Base-by-base conservation (phyloP, 2,113 vertebrate genomes). In the Bettongia penicillata region DNA sequence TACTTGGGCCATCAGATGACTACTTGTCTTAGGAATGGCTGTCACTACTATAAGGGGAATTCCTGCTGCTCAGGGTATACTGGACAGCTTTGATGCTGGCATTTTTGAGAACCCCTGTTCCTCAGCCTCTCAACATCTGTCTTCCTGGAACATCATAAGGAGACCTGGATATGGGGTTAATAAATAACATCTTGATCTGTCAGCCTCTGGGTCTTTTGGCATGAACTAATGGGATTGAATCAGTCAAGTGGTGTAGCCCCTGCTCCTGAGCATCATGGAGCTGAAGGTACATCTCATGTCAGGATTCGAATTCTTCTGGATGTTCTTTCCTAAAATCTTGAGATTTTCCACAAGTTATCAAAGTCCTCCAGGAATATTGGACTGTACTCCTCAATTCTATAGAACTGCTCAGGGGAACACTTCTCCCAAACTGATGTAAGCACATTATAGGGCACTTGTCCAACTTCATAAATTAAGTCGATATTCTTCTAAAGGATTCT, bases 201-300 rank as follows among this genome's bases (percentile, higher is more conserved):
- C 99, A 98, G n/a, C 98, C 99, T 99, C 99, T 99, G 95, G 99
- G 99, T 84, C 99, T 99, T 98, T 99, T 99, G 98, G 99, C 99
- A 37, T 99, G 99, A 47, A 99, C 99, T 0, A 99, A 99, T 93
- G 98, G 99, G 43, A 99, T 99, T 98, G 99, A 99, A 89, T 99
- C 98, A 0, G 99, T 99, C 31, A 99, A 98, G 99, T 99, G 98
- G 90, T 98, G 98, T 61, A 99, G 98, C 1, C 99, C 98, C 96
- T 99, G 98, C 94, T 99, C 99, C 0, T 98, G 98, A 77, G 99
- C 99, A 0, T 99, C 99, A 0, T 99, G 99, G 52, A 99, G 99
- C 9, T 99, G 98, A 28, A 99, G 98, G 92, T 99, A 99, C 99
- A 99, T 97, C 94, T 99, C 99, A 97, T 99, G 96, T 99, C 99